phyloP scores from a whole-genome alignment of 37 sponge, comb jelly and placozoan genomes.

The Diacarnus erythraeanus region DNA sequence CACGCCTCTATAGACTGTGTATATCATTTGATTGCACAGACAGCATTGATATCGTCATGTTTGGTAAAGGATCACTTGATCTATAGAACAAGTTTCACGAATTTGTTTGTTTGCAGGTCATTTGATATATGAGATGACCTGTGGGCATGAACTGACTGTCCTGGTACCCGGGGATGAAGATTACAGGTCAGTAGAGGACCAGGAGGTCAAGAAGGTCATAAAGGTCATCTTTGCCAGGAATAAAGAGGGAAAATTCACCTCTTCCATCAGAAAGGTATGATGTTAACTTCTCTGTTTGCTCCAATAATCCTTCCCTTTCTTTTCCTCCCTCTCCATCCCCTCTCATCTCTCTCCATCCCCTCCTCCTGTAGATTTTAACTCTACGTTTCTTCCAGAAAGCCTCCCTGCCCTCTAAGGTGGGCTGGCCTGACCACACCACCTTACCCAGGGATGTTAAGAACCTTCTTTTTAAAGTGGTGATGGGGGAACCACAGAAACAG shows the following conservation, averaged over 20 bases:
- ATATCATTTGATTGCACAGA: background rate
- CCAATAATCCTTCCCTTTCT: background rate
- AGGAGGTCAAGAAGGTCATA: constrained; percentile 1
- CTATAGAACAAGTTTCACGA: background rate
- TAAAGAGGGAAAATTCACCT: background rate
- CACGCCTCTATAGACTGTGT: constrained; percentile 21
- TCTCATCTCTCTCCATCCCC: background rate
- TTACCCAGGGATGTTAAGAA: background rate
- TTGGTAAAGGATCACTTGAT: constrained; percentile 30
- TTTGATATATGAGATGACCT: constrained; percentile 59
- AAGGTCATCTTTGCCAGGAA: constrained; percentile 28
- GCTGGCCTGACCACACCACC: background rate
- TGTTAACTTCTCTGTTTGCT: background rate
- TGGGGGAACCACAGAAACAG: background rate
- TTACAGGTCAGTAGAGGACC: background rate
- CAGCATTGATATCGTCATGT: constrained; percentile 41
- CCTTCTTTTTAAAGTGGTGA: background rate
- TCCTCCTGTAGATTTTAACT: background rate
- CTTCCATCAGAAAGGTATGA: constrained; percentile 10
- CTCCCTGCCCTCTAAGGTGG: background rate
- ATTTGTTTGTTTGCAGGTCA: constrained; percentile 35
- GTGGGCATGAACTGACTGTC: constrained; percentile 47
- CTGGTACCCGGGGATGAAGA: constrained; percentile 33
- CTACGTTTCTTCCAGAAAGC: constrained; percentile 3
- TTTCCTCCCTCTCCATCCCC: background rate